Percentiles rank a stretch among this genome's conserved stretches.
Evolutionary conservation across 1,140 invertebrate genomes (phyloP).

Genomic region (Telenomus remus): DNA sequence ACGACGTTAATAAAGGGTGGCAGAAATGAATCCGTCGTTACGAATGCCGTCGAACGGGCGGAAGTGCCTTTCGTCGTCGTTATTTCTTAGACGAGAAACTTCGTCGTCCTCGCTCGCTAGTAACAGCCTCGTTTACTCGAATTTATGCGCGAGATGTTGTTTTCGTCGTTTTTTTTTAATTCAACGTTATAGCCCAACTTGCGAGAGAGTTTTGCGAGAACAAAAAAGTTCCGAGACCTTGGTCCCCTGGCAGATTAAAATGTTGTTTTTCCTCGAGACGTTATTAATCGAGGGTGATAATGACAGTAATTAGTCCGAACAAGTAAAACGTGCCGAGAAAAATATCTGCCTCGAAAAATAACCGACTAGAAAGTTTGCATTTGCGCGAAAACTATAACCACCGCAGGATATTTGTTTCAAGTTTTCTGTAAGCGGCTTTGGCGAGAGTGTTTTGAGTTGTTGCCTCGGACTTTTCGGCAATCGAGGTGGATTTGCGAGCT

Average conservation of each 20-base stretch:
- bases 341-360: no score
- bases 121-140: conserved; percentile 29
- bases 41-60: conserved; percentile 20
- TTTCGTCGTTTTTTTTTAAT: conserved; percentile 8
- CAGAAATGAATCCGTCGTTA: conserved; percentile 43
- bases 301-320: no score
- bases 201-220: background rate
- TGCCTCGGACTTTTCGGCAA: conserved; percentile 9
- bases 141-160: conserved; percentile 26
- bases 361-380: no score
- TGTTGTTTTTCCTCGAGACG: no score
- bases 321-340: no score
- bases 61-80: conserved; percentile 43
- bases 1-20: conserved; percentile 57
- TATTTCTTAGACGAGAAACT: conserved; percentile 36
- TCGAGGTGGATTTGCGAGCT: conserved; percentile 21
- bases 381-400: no score
- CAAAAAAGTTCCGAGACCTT: background rate
- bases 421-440: conserved; percentile 5
- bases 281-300: no score
- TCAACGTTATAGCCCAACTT: background rate
- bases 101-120: conserved; percentile 17
- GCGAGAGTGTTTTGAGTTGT: conserved; percentile 7
- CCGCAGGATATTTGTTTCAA: no score
- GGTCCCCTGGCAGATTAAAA: no score